Base-by-base conservation (phyloP, 1,140 invertebrate genomes). In the Aplysia californica region DNA sequence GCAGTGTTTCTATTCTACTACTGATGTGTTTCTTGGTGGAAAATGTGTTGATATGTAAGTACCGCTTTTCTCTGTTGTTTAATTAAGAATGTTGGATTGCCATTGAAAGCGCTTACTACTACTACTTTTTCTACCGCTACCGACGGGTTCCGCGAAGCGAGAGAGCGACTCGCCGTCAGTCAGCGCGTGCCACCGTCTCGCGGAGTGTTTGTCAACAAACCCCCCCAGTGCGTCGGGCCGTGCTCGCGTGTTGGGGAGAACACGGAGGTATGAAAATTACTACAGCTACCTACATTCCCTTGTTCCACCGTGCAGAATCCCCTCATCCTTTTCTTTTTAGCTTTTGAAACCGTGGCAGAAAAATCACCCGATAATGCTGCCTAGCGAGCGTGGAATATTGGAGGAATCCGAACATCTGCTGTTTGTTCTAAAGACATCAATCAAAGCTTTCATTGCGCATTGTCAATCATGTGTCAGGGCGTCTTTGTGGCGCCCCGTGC, bases 401-500 rank as follows among this genome's bases (percentile, higher is more conserved):
- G 35, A 66, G 58, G 69, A 75, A 78, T 74, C 73, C 66, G 39
- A 72, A 74, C 86, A 87, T 86, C 84, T 86, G 85, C 86, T 87
- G 83, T 87, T 88, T 85, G 81, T 84, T 84, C 83, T 79, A 56
- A 77, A 76, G 77, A 77, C 86, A 88, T 89, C 88, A 88, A 89
- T 89, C 87, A 89, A 83, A 83, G 71, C 81, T 80, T 82, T 85
- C 86, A 85, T 84, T 83, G 82, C 82, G 81, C 77, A 81, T 78
- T 88, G 88, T 88, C 88, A 89, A 88, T 89, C 88, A 89, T 72
- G 77, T 87, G 87, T 89, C 88, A 87, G 77, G 38, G 68, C 58
- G 82, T 73, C 87, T 86, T 87, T 87, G 81, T 86, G 83, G 80
- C 83, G 81, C 83, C 82, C 76, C 72, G 59, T 81, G 80, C 83